Conservation (phyloP, 2,888 invertebrate genomes). For the Mythimna ferrago region DNA sequence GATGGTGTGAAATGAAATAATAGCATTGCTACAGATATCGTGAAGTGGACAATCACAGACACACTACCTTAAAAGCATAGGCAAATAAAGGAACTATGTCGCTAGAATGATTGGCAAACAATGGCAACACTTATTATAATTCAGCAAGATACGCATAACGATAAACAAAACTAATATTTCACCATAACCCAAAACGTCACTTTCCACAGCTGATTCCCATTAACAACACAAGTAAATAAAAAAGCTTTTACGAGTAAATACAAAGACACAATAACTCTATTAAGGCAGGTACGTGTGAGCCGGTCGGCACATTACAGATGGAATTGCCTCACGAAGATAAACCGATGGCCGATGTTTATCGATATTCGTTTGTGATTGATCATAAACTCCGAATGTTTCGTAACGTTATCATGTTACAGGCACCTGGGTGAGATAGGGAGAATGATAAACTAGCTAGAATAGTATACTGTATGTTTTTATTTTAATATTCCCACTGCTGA, state of each 20-base stretch:
- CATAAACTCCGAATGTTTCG: constrained; percentile 28
- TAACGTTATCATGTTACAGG: constrained; percentile 36
- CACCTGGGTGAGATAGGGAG: not conserved
- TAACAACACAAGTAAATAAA: constrained; percentile 18
- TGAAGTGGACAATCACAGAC: no score
- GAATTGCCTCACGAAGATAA: constrained; percentile 31
- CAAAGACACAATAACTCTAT: constrained; percentile 26
- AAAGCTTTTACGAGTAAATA: constrained; percentile 11
- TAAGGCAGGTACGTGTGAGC: not conserved
- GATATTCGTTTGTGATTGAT: constrained; percentile 42
- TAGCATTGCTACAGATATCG: no score
- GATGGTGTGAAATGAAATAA: no score
- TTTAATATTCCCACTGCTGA: no score
- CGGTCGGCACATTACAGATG: constrained; percentile 12
- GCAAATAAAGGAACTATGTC: not conserved
- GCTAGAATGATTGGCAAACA: not conserved
- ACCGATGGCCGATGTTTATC: constrained; percentile 33
- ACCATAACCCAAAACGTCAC: constrained; percentile 11
- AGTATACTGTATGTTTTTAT: no score
- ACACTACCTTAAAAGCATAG: not conserved
- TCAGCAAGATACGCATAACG: not conserved
- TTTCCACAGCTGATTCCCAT: constrained; percentile 4
- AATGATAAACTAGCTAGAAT: constrained; percentile 7
- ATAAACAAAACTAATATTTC: constrained; percentile 23
- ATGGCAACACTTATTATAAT: not conserved